Percentiles rank a stretch among this genome's conserved stretches.
Conservation (phyloP, 2,888 invertebrate genomes). For the Beris chalybata region DNA sequence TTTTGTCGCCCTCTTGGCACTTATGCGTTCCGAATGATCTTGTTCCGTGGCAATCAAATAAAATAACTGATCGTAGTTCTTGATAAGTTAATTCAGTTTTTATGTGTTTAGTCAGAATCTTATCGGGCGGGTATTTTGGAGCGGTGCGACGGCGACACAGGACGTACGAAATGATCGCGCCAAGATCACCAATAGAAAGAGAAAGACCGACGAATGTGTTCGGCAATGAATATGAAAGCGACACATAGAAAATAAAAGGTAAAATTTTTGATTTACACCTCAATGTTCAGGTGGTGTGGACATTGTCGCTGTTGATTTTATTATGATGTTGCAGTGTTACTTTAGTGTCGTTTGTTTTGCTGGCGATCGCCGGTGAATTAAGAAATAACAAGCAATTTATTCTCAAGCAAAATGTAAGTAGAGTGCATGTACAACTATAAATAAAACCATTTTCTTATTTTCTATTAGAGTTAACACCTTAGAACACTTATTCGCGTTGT, state of each 20-base stretch:
- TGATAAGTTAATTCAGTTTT: conserved; percentile 58
- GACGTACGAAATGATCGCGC: conserved; percentile 17
- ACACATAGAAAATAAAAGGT: conserved; percentile 28
- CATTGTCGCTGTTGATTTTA: conserved; percentile 30
- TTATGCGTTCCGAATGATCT: conserved; percentile 52
- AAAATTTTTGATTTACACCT: conserved; percentile 29
- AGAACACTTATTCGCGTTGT: too few species aligned
- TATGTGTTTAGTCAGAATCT: conserved; percentile 51
- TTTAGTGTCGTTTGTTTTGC: too few species aligned
- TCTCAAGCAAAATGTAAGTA: too few species aligned
- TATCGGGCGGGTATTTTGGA: conserved; percentile 40
- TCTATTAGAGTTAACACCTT: too few species aligned
- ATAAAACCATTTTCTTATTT: too few species aligned
- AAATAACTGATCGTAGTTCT: conserved; percentile 58
- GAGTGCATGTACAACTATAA: too few species aligned
- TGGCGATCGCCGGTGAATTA: too few species aligned
- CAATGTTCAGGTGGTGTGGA: conserved; percentile 31
- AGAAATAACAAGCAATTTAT: too few species aligned
- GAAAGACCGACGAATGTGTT: conserved; percentile 13
- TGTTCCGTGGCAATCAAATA: conserved; percentile 57
- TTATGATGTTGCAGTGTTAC: conserved; percentile 18
- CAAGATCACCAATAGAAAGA: conserved; percentile 10
- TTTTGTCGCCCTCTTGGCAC: conserved; percentile 47
- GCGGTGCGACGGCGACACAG: background rate
- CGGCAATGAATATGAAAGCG: conserved; percentile 28